Evolutionary conservation across 1,140 invertebrate species (phyloP), one percentile per base, ranked within the genome.

Genomic region (Proctacanthus coquilletti): DNA sequence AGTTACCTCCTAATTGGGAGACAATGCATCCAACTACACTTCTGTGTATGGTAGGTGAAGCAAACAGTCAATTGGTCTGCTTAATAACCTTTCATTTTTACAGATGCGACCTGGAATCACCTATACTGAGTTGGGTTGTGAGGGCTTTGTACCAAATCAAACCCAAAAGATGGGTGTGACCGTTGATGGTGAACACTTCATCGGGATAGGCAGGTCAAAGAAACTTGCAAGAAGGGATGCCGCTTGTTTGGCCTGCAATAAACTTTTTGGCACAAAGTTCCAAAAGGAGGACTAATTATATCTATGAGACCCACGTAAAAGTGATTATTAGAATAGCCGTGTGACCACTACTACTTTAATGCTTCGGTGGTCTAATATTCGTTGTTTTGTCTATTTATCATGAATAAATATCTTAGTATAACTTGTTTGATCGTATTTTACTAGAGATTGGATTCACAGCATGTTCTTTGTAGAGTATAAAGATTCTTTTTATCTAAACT

Each of bases 11-110:
- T 5, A 69, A 75, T 54, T 72, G 75, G 23, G 60, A 57, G 17
- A 49, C 53, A 14, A 71, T 79, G 60, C 76, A 82, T 61, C 77
- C 79, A 15, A 75, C 77, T 42, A 77, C 77, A 63, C 60, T 82
- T 42, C 60, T 82, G 4, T 73, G 76, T 46, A 49, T 60, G 34
- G 56, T 59, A 50, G 46, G 48, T 8, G 17, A 36, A 3, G 23
- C 20, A 36, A 36, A 36, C 20, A 36, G 11, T 17, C 11, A 35
- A 17, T 40, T 36, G 15, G 19, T 27, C n/a, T 34, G 4, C 39
- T 29, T n/a, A 36, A 14, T 36, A 25, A 0, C 21, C 31, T 20
- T 21, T 27, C 10, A 19, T 4, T 2, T 34, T 40, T 36, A 14
- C 70, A 79, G 64, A 75, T 82, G 74, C 68, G 71, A 46, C 75